These are phyloP conservation scores for Batillaria attramentaria DNA, from an alignment of 1,140 invertebrate genomes.

Conservation along the genomic window DNA sequence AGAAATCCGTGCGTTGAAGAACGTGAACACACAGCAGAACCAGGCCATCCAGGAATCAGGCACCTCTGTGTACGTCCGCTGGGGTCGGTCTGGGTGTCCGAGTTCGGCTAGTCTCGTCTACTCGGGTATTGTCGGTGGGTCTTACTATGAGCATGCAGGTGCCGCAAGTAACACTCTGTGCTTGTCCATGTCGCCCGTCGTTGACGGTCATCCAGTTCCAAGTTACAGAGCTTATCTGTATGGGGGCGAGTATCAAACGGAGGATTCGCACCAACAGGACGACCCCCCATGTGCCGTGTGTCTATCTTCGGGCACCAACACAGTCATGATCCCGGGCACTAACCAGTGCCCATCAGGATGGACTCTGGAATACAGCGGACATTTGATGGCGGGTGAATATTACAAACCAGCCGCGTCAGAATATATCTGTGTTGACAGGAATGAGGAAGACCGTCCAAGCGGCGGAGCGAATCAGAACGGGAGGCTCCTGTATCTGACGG, in stretches of 20 bases:
- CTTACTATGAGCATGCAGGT: background rate
- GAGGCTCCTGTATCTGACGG: background rate
- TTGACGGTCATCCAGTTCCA: background rate
- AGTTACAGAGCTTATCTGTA: background rate
- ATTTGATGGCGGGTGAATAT: slow-evolving; percentile 20
- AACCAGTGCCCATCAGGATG: slow-evolving; percentile 29
- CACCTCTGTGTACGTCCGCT: background rate
- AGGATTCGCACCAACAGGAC: too few species aligned
- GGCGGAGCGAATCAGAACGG: too few species aligned
- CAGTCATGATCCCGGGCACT: slow-evolving; percentile 34
- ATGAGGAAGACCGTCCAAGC: background rate
- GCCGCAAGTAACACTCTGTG: background rate
- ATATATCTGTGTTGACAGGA: slow-evolving; percentile 24
- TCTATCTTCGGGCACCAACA: too few species aligned
- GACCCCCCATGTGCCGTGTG: too few species aligned
- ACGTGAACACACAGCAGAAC: too few species aligned
- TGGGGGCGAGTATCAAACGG: background rate
- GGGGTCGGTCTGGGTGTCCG: background rate
- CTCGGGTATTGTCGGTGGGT: slow-evolving; percentile 10
- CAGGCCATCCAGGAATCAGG: background rate
- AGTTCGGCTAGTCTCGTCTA: background rate
- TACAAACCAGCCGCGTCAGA: background rate
- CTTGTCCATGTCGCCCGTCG: background rate
- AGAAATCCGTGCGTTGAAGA: too few species aligned
- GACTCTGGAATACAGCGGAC: slow-evolving; percentile 31